Percentiles rank a stretch among this genome's conserved stretches.
Conservation (phyloP, 1,140 invertebrate genomes). For the Phymorhynchus buccinoides region DNA sequence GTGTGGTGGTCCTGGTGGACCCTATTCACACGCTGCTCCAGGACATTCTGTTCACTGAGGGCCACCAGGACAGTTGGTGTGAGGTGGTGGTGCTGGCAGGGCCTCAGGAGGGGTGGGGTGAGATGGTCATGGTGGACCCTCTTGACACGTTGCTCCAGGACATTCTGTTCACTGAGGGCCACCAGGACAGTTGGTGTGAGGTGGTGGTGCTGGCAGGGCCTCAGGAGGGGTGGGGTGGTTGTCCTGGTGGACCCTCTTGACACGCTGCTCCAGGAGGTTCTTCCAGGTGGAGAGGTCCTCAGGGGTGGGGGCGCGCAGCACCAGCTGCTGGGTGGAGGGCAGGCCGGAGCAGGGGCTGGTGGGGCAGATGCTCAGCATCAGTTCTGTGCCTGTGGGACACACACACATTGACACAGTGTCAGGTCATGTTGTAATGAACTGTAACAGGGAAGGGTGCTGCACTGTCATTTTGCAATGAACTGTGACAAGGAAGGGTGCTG, state of each 20-base stretch:
- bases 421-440: too few species aligned
- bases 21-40: too few species aligned
- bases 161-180: neutral
- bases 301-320: slow-evolving; percentile 57
- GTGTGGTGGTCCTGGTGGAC: too few species aligned
- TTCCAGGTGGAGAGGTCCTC: slow-evolving; percentile 67
- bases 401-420: too few species aligned
- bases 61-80: too few species aligned
- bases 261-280: slow-evolving; percentile 62
- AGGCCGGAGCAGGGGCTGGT: slow-evolving; percentile 41
- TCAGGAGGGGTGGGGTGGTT: slow-evolving; percentile 49
- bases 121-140: neutral
- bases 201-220: slow-evolving; percentile 52
- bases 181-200: slow-evolving; percentile 35
- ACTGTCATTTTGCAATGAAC: too few species aligned
- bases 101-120: neutral
- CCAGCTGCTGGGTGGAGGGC: slow-evolving; percentile 42
- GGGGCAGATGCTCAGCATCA: slow-evolving; percentile 56
- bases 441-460: too few species aligned
- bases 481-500: too few species aligned
- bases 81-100: neutral
- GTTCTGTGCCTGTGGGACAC: slow-evolving; percentile 59
- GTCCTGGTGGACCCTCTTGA: slow-evolving; percentile 47
- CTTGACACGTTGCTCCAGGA: neutral
- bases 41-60: too few species aligned